phyloP scores from a whole-genome alignment of 2,113 vertebrate genomes.

The Bombycilla garrulus region DNA sequence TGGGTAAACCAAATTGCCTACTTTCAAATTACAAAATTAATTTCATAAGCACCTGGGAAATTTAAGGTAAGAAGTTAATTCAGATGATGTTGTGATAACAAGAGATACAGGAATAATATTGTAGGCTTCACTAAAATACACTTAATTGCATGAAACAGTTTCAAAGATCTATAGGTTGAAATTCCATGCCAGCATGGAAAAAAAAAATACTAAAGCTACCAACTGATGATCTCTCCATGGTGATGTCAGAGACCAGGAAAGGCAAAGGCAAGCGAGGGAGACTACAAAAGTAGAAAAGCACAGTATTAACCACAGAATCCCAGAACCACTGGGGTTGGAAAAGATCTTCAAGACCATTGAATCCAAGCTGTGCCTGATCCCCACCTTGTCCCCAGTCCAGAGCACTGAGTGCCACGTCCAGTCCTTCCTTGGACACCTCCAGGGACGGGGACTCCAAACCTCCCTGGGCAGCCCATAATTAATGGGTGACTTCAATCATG shows the following conservation, averaged over 20 bases:
- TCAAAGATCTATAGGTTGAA: background rate
- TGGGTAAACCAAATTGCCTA: background rate
- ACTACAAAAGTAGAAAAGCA: background rate
- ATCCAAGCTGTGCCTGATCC: rapidly evolving
- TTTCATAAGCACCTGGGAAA: background rate
- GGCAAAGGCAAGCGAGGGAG: background rate
- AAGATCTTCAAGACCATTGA: background rate
- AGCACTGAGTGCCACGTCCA: background rate
- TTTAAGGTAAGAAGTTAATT: background rate
- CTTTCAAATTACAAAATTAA: background rate
- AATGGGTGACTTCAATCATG: background rate
- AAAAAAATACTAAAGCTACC: background rate
- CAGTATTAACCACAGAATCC: background rate
- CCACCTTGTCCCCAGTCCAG: background rate
- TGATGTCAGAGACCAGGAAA: background rate
- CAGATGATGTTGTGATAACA: background rate
- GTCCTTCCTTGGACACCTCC: background rate
- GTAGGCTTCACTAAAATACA: background rate
- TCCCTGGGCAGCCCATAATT: background rate
- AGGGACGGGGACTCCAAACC: background rate
- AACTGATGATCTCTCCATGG: rapidly evolving
- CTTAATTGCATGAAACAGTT: background rate
- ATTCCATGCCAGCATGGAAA: background rate
- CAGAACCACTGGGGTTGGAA: background rate
- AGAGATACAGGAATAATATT: background rate